These are phyloP conservation scores for Coenobita brevimanus DNA, from an alignment of 1,140 invertebrate species.

Conservation along the genomic window DNA sequence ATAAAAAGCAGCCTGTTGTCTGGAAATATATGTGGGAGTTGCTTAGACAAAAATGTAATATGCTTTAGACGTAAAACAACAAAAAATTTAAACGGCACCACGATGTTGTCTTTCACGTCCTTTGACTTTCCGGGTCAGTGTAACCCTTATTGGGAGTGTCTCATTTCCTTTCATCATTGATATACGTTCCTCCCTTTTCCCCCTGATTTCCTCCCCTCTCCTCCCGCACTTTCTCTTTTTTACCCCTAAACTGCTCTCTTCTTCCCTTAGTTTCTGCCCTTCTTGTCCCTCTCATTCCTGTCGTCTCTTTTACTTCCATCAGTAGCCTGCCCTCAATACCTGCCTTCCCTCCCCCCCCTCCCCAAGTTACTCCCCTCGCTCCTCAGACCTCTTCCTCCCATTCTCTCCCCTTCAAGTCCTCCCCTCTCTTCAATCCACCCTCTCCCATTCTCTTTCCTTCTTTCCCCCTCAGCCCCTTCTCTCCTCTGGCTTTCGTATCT, in stretches of 20 bases:
- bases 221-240: not conserved
- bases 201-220: not conserved
- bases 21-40: no score
- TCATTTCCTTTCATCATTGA: no score
- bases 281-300: not conserved
- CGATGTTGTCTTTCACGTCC: no score
- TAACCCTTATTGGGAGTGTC: no score
- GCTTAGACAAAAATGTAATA: no score
- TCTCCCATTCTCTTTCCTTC: not conserved
- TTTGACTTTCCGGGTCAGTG: no score
- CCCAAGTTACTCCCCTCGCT: not conserved
- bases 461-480: not conserved
- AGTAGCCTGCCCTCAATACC: not conserved
- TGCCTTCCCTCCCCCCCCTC: not conserved
- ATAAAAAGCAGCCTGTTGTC: no score
- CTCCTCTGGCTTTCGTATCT: not conserved
- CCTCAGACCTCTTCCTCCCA: not conserved
- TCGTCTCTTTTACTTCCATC: not conserved
- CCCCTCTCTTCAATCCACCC: not conserved
- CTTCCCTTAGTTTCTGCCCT: not conserved
- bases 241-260: not conserved
- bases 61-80: no score
- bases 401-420: not conserved
- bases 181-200: not conserved
- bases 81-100: no score